A percentile compares a stretch with the other conserved stretches of the same genome.
These are phyloP conservation scores for Idaea aversata DNA, from an alignment of 2,888 invertebrate genomes.

Conservation along the genomic window DNA sequence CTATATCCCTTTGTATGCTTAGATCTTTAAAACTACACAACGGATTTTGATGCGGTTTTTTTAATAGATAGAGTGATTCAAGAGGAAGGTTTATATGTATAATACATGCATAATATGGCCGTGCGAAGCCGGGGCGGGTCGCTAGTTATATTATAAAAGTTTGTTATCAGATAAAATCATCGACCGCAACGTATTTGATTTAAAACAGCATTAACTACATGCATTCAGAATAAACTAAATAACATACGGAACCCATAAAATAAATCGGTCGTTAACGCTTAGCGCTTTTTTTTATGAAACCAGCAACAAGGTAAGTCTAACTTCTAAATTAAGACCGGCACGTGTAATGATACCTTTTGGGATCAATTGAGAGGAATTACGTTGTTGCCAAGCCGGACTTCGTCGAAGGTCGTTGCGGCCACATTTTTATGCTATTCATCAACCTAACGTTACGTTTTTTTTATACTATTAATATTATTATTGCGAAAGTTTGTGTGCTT, in stretches of 20 bases:
- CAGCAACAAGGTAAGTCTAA: conserved; percentile 41
- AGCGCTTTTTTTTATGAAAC: conserved; percentile 39
- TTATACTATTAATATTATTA: too few species aligned
- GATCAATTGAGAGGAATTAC: conserved; percentile 44
- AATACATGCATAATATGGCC: too few species aligned
- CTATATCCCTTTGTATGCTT: too few species aligned
- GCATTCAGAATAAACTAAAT: background rate
- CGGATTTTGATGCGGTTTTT: too few species aligned
- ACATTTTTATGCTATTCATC: conserved; percentile 8
- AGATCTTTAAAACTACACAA: too few species aligned
- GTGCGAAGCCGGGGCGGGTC: too few species aligned
- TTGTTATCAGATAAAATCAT: too few species aligned
- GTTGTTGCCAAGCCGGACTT: conserved; percentile 40
- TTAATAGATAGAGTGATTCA: too few species aligned
- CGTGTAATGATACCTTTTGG: conserved; percentile 53
- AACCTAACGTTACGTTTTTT: background rate
- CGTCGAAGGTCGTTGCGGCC: conserved; percentile 35
- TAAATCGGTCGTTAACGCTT: conserved; percentile 38
- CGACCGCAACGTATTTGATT: too few species aligned
- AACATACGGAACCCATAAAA: conserved; percentile 37
- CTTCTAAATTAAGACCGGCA: conserved; percentile 53
- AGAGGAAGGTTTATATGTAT: too few species aligned
- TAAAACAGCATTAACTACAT: background rate
- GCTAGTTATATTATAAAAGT: too few species aligned
- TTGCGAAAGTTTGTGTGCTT: too few species aligned